Evolutionary conservation across 2,113 vertebrate species (phyloP).

Genomic region (Clarias magur): DNA sequence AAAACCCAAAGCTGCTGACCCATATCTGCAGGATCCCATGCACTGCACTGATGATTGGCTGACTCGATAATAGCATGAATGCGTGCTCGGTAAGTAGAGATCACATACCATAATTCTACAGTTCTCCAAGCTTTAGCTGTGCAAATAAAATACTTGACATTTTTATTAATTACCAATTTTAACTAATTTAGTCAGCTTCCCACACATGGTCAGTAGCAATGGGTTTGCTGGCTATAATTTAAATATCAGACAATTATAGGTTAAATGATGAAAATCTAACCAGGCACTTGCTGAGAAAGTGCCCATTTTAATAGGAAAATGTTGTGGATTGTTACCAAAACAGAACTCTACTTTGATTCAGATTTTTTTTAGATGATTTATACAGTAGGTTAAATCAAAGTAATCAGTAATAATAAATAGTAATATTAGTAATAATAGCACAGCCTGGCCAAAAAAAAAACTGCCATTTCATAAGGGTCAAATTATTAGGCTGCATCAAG

Average conservation of each 20-base stretch:
- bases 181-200: background rate
- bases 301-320: no score
- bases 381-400: background rate
- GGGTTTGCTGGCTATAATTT: background rate
- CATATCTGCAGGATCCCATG: background rate
- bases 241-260: background rate
- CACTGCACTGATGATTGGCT: background rate
- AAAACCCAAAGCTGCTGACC: background rate
- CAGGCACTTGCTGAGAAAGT: no score
- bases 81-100: background rate
- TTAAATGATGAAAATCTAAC: background rate
- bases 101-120: background rate
- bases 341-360: background rate
- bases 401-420: background rate
- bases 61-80: background rate
- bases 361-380: background rate
- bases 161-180: background rate
- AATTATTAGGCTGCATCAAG: no score
- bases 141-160: background rate
- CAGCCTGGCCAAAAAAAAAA: no score
- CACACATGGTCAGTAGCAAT: background rate
- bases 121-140: background rate
- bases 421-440: no score
- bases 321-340: background rate
- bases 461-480: no score